Evolutionary conservation across 2,113 vertebrate species (phyloP), one percentile per base, ranked within the genome.

Genomic region (Herpetotheres cachinnans): DNA sequence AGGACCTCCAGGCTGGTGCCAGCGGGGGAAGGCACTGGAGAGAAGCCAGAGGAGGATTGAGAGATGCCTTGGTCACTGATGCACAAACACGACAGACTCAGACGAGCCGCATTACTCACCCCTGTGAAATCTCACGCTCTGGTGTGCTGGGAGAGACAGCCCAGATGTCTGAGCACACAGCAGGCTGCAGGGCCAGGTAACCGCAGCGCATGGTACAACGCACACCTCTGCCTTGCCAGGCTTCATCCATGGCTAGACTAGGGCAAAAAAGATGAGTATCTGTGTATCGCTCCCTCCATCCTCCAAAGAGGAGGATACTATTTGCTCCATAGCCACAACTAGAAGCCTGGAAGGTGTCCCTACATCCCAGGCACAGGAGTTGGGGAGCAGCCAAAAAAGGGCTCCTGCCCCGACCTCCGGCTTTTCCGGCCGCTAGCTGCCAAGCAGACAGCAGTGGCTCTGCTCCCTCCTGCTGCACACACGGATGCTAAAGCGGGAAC

Each of bases 201-300:
- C 7, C 1, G 10, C 6, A 1, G n/a, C 0, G 0, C 6, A 14
- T 3, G 21, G 59, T 16, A 55, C 81, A 47, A 8, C 55, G 74
- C 63, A 52, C 18, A 6, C 29, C 82, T 76, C 82, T n/a, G 65
- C 87, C 69, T 76, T 2, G 0, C 24, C 67, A 62, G 49, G 13
- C 80, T 70, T 5, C 21, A 10, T 8, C 49, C 49, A 12, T 1
- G 0, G 71, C 89, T 40, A 15, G 7, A 2, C 32, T 2, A 24
- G 25, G 36, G 44, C 2, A 0, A 14, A 61, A 44, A 54, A 42
- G 27, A 34, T 6, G 3, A 32, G 55, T 46, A 40, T 16, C 38
- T 6, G 4, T 8, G 16, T 24, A 13, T 11, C 0, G 1, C 55
- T 66, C 46, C 36, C 25, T 79, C 17, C 5, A 6, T 3, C 36